Evolutionary conservation across 2,113 vertebrate species (phyloP).

Genomic region (Donacobius atricapilla): DNA sequence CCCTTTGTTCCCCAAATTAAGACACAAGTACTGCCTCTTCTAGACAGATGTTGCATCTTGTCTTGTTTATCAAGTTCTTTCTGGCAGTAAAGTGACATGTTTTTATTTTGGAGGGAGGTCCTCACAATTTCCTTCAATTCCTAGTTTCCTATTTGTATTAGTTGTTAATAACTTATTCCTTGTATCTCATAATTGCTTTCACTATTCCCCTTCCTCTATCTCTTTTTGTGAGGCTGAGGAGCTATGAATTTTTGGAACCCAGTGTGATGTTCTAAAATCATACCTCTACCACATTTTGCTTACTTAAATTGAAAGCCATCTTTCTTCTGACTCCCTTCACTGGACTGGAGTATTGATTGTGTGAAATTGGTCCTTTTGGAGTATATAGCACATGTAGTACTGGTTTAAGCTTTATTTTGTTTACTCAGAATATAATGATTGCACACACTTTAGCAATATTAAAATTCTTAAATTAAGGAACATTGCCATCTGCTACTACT

Average conservation of each 20-base stretch:
- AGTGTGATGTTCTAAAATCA: neutral
- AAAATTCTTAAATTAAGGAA: neutral
- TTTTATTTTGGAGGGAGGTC: neutral
- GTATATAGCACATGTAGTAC: neutral
- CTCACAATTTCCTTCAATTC: neutral
- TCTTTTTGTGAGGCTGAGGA: neutral
- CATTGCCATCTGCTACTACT: neutral
- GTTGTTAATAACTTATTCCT: neutral
- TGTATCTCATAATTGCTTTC: neutral
- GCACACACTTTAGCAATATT: neutral
- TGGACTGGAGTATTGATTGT: neutral
- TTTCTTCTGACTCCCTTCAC: neutral
- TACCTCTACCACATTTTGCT: neutral
- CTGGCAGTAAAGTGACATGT: rapidly evolving
- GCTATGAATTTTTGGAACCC: neutral
- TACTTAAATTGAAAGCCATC: neutral
- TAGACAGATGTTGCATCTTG: neutral
- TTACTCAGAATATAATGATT: neutral
- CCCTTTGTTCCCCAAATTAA: neutral
- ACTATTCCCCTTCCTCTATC: neutral
- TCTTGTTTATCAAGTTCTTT: neutral
- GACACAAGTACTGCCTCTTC: neutral
- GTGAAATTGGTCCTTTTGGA: neutral
- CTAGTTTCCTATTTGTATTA: neutral
- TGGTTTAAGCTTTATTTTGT: neutral